phyloP scores from a whole-genome alignment of 2,797 vertebrate genomes.

The Dicrostonyx torquatus region DNA sequence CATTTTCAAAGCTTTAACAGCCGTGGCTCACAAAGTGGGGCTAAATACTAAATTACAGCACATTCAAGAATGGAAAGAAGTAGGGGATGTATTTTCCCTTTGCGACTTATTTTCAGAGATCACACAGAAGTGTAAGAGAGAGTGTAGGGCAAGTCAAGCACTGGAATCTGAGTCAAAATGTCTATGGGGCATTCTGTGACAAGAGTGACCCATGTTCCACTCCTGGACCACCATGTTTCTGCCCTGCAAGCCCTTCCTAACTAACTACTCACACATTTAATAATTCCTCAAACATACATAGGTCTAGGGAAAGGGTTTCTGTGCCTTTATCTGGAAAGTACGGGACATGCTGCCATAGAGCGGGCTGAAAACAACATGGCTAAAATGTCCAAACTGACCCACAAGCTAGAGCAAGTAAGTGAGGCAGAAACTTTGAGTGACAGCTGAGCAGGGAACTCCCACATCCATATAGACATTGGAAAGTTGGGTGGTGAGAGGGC shows the following conservation, averaged over 20 bases:
- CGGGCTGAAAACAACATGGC: fast-evolving
- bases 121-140: neutral
- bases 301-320: neutral
- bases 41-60: neutral
- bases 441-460: neutral
- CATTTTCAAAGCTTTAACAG: neutral
- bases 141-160: neutral
- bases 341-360: neutral
- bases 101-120: neutral
- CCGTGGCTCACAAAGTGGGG: neutral
- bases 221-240: neutral
- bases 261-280: neutral
- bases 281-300: neutral
- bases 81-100: neutral
- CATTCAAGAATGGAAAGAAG: neutral
- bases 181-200: neutral
- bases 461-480: neutral
- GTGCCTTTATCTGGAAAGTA: neutral
- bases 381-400: neutral
- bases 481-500: neutral
- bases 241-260: neutral
- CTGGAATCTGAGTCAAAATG: neutral
- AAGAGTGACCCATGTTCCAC: neutral
- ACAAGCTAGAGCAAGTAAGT: neutral
- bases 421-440: neutral